These are phyloP conservation scores for Hucho hucho DNA, from an alignment of 2,113 vertebrate genomes.

Conservation along the genomic window DNA sequence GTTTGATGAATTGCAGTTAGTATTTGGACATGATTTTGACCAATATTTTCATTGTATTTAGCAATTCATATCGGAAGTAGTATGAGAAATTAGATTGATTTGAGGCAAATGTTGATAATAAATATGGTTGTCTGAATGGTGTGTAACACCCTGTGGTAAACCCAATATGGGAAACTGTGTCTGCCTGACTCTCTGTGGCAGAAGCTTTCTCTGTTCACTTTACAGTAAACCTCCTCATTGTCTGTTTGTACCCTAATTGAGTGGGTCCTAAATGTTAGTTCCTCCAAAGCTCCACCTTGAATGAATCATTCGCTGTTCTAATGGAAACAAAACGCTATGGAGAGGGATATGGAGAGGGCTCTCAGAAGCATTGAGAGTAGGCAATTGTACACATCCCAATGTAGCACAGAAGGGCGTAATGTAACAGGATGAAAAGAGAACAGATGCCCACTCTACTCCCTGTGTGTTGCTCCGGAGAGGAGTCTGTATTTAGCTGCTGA, in stretches of 20 bases:
- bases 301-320: neutral
- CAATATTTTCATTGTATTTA: neutral
- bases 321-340: neutral
- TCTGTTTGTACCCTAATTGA: neutral
- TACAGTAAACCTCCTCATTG: neutral
- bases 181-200: neutral
- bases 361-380: neutral
- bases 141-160: too few relatives aligned
- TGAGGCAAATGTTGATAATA: too few relatives aligned
- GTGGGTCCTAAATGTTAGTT: neutral
- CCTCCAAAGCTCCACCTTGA: neutral
- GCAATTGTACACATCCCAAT: neutral
- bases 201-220: neutral
- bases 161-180: neutral
- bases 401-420: neutral
- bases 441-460: neutral
- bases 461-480: neutral
- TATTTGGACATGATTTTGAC: too few relatives aligned
- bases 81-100: neutral
- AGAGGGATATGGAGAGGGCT: neutral
- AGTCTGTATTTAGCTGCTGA: conserved; percentile 1
- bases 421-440: neutral
- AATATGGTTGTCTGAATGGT: too few relatives aligned
- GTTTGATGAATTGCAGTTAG: too few relatives aligned
- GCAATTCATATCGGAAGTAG: neutral